Percentiles rank a stretch among this genome's conserved stretches.
These are phyloP conservation scores for Spheniscus mendiculus DNA, from an alignment of 2,113 vertebrate genomes.

Conservation along the genomic window DNA sequence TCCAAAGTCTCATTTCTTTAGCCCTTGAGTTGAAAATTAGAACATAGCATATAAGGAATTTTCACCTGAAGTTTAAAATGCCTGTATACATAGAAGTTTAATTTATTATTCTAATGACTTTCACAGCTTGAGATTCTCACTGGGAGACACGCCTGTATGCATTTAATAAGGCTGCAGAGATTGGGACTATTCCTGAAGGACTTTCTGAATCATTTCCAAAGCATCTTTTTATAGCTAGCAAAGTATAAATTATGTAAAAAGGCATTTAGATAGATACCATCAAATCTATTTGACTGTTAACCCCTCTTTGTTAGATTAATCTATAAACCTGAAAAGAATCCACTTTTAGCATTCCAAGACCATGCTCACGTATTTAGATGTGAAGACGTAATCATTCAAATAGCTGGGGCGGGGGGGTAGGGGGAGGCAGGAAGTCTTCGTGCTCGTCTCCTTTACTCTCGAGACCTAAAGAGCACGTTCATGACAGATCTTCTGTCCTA, in stretches of 20 bases:
- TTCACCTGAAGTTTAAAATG: slow-evolving; percentile 74
- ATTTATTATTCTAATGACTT: slow-evolving; percentile 85
- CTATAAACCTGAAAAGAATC: slow-evolving; percentile 41
- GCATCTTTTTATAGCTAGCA: slow-evolving; percentile 72
- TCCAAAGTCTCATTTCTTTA: slow-evolving; percentile 21
- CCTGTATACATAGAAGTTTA: slow-evolving; percentile 71
- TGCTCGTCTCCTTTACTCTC: neutral
- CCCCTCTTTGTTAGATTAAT: slow-evolving; percentile 65
- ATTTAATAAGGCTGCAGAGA: slow-evolving; percentile 79
- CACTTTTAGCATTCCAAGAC: slow-evolving; percentile 30
- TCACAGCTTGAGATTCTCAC: slow-evolving; percentile 78
- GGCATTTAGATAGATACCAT: slow-evolving; percentile 56
- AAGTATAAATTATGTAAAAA: slow-evolving; percentile 70
- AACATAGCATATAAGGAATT: slow-evolving; percentile 58
- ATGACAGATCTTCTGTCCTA: neutral
- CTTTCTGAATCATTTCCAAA: slow-evolving; percentile 68
- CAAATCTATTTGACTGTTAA: slow-evolving; percentile 53
- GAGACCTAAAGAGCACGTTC: neutral
- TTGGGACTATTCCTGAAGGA: slow-evolving; percentile 71
- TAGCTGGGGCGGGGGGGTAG: neutral
- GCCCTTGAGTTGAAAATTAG: slow-evolving; percentile 56
- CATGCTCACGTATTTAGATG: slow-evolving; percentile 13
- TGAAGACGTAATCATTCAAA: slow-evolving; percentile 5
- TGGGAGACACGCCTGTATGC: slow-evolving; percentile 72
- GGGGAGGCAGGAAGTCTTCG: neutral